Conservation (phyloP, 2,113 vertebrate species). For the Forbesichthys agassizii region DNA sequence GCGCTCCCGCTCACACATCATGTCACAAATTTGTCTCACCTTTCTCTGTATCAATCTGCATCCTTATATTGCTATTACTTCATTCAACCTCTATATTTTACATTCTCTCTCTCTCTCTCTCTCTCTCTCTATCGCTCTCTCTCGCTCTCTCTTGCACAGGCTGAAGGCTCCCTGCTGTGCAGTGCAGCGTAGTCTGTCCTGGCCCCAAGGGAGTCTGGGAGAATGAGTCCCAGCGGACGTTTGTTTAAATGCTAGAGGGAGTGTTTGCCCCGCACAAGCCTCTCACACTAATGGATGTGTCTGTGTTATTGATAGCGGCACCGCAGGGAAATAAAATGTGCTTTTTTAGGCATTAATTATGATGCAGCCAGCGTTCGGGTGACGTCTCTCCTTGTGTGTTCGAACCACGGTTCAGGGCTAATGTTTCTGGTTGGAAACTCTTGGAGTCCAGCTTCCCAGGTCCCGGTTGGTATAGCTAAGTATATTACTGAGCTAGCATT, state of each 20-base stretch:
- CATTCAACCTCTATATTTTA: neutral
- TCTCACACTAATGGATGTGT: slow-evolving; percentile 69
- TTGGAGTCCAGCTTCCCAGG: too few species aligned
- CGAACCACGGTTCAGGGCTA: slow-evolving; percentile 22
- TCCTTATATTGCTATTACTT: slow-evolving; percentile 13
- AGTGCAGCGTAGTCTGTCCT: slow-evolving; percentile 26
- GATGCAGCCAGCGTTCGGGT: slow-evolving; percentile 8
- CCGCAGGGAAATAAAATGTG: slow-evolving; percentile 38
- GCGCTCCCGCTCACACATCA: slow-evolving; percentile 51
- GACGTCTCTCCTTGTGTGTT: slow-evolving; percentile 42
- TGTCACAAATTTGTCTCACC: slow-evolving; percentile 6
- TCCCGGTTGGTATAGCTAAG: too few species aligned
- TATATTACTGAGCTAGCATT: too few species aligned
- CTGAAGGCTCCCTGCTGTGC: slow-evolving; percentile 56
- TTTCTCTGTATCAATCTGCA: slow-evolving; percentile 2
- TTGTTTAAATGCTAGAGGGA: slow-evolving; percentile 75
- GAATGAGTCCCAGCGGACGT: slow-evolving; percentile 65
- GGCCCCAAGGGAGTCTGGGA: slow-evolving; percentile 69
- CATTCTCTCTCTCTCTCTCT: neutral
- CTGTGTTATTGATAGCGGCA: slow-evolving; percentile 67
- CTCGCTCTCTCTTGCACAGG: slow-evolving; percentile 18
- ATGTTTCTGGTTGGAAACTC: too few species aligned
- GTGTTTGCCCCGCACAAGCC: slow-evolving; percentile 62
- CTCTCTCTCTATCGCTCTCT: slow-evolving; percentile 12
- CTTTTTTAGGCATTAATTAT: slow-evolving; percentile 60